These are phyloP conservation scores for Cariama cristata DNA, from an alignment of 2,113 vertebrate genomes.

Conservation along the genomic window DNA sequence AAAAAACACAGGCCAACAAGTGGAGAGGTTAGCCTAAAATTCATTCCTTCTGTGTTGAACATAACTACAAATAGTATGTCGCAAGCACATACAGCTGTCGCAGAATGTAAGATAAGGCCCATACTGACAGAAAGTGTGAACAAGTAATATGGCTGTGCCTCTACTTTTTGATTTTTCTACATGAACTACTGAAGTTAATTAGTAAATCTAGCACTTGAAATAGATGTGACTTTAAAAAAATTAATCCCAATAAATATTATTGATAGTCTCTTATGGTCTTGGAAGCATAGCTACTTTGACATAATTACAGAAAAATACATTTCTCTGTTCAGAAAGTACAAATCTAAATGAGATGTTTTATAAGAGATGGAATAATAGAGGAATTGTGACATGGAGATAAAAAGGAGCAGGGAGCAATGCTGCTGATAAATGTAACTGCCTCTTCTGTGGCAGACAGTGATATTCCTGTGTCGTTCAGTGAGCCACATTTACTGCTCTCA, in stretches of 20 bases:
- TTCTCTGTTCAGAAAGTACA: neutral
- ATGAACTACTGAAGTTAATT: neutral
- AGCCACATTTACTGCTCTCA: neutral
- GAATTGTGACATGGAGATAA: neutral
- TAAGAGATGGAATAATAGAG: neutral
- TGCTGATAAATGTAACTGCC: neutral
- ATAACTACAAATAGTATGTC: neutral
- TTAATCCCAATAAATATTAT: neutral
- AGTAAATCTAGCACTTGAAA: neutral
- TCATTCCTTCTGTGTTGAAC: neutral
- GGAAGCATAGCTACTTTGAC: neutral
- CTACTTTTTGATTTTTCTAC: neutral
- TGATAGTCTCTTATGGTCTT: neutral
- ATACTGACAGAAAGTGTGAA: neutral
- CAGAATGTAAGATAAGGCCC: neutral
- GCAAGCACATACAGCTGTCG: neutral
- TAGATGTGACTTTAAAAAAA: neutral
- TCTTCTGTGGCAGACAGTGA: neutral
- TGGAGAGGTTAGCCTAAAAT: neutral
- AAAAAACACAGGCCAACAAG: neutral
- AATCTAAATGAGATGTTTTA: constrained; percentile 3
- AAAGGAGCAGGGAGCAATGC: neutral
- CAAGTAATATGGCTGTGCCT: neutral
- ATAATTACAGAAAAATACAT: neutral
- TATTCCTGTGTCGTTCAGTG: neutral